These are phyloP conservation scores for Lepus timidus DNA, from an alignment of 2,113 vertebrate species.

Conservation along the genomic window DNA sequence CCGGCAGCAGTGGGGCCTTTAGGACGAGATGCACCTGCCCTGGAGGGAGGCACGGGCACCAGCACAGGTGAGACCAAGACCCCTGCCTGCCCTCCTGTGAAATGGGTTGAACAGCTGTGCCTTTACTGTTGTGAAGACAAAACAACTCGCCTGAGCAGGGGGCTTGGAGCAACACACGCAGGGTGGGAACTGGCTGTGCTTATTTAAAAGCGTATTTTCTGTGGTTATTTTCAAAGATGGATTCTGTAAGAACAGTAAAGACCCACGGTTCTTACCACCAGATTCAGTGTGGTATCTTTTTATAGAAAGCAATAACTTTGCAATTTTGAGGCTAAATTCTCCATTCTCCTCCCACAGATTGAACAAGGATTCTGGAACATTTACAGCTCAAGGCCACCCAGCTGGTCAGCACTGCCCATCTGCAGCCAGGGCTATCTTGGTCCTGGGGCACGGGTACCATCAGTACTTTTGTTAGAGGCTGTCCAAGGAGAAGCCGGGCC, in stretches of 20 bases:
- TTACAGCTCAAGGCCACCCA: too few relatives aligned
- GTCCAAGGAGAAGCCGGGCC: neutral
- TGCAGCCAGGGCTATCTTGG: neutral
- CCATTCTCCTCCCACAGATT: rapidly evolving
- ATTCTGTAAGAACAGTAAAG: neutral
- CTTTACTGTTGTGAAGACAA: neutral
- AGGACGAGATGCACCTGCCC: too few relatives aligned
- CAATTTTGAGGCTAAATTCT: neutral
- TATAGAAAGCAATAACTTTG: constrained; percentile 34
- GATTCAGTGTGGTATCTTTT: neutral
- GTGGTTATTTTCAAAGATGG: neutral
- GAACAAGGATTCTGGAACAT: neutral
- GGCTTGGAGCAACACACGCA: neutral
- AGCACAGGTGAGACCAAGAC: too few relatives aligned
- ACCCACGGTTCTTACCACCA: neutral
- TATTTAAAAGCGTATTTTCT: neutral
- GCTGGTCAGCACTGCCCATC: rapidly evolving
- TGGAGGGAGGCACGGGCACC: too few relatives aligned
- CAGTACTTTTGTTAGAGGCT: neutral
- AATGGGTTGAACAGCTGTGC: neutral
- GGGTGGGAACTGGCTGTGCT: neutral
- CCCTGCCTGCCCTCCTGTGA: neutral
- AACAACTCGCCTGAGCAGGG: neutral
- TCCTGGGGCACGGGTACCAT: neutral
- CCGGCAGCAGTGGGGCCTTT: too few relatives aligned